Percentiles rank a stretch among this genome's conserved stretches.
Evolutionary conservation across 2,113 vertebrate species (phyloP).

Genomic region (Boleophthalmus pectinirostris): DNA sequence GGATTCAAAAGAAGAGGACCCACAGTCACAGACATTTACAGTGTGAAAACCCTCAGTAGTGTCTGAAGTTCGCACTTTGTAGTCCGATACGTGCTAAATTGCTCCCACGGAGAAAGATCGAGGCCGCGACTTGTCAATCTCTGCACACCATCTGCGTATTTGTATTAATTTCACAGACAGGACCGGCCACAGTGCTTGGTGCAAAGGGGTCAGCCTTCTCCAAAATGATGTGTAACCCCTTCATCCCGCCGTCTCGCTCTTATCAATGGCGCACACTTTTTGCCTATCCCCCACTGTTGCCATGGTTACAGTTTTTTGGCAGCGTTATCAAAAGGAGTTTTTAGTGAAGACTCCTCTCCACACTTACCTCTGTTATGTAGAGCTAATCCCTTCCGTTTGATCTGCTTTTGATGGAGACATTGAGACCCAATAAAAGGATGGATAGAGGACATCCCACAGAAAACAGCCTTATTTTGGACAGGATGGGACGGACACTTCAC

Average conservation of each 20-base stretch:
- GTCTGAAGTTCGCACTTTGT: constrained; percentile 74
- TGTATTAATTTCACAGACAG: constrained; percentile 69
- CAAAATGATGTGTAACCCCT: constrained; percentile 75
- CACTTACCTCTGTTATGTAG: constrained; percentile 70
- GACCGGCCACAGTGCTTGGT: constrained; percentile 47
- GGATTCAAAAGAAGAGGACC: constrained; percentile 60
- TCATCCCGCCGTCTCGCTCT: constrained; percentile 71
- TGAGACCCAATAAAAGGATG: constrained; percentile 55
- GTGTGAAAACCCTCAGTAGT: constrained; percentile 65
- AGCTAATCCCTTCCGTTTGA: constrained; percentile 69
- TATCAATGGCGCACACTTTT: constrained; percentile 69
- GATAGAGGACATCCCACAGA: constrained; percentile 51
- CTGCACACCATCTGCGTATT: constrained; percentile 67
- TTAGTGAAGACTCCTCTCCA: constrained; percentile 63
- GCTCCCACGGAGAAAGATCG: constrained; percentile 61
- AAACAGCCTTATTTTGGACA: constrained; percentile 42
- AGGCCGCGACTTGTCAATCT: constrained; percentile 66
- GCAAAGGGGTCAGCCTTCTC: constrained; percentile 71
- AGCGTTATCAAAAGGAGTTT: constrained; percentile 71
- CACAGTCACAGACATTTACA: constrained; percentile 70
- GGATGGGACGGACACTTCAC: constrained; percentile 45
- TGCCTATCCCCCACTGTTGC: constrained; percentile 63
- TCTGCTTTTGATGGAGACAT: constrained; percentile 70
- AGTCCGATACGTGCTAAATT: constrained; percentile 70
- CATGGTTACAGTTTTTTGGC: constrained; percentile 68